Conservation (phyloP, 2,113 vertebrate species). For the Gila orcuttii region DNA sequence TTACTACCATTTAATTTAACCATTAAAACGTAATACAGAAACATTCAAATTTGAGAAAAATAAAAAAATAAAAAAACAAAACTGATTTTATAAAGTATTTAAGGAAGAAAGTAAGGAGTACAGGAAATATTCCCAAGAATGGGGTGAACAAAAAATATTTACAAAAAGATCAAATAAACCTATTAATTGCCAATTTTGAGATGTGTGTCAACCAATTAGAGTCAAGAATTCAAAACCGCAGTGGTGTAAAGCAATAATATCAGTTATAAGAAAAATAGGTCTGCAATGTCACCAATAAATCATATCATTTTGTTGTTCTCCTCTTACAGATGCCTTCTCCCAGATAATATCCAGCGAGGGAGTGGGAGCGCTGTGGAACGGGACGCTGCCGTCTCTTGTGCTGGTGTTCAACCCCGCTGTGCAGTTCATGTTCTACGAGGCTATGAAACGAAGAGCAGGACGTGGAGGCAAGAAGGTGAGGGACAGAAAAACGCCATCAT, state of each 20-base stretch:
- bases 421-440: slow-evolving; percentile 83
- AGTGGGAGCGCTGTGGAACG: slow-evolving; percentile 76
- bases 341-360: slow-evolving; percentile 79
- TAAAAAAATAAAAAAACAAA: no score
- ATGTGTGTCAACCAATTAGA: neutral
- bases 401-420: slow-evolving; percentile 81
- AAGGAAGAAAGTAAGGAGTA: no score
- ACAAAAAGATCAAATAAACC: neutral
- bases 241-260: neutral
- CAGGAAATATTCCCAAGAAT: neutral
- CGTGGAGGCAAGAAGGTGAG: slow-evolving; percentile 69
- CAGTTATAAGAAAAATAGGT: neutral
- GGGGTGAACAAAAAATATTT: neutral
- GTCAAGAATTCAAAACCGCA: neutral
- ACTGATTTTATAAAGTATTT: no score
- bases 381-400: slow-evolving; percentile 79
- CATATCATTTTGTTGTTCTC: neutral
- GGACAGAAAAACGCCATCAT: neutral
- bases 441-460: slow-evolving; percentile 77
- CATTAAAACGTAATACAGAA: no score
- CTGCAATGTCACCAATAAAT: neutral
- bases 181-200: neutral
- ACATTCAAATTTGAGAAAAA: no score
- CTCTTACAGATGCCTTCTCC: slow-evolving; percentile 76
- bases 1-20: no score